Percentiles rank a stretch among this genome's conserved stretches.
Conservation (phyloP, 2,797 vertebrate species). For the Taenioides sp. region DNA sequence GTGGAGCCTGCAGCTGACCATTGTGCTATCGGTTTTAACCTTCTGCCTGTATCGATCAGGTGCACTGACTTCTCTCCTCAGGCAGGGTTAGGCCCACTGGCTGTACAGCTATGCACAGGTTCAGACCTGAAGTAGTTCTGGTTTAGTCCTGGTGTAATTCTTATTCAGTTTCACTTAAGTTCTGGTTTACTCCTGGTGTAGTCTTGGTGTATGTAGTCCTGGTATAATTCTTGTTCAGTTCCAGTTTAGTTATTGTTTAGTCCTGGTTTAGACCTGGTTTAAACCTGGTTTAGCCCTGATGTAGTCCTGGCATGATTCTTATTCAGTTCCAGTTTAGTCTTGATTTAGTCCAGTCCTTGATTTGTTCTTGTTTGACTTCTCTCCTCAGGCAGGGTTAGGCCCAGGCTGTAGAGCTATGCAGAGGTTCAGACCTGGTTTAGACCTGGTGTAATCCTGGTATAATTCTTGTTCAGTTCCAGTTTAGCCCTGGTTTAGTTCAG, state of each 20-base stretch:
- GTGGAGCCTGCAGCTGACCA: slow-evolving; percentile 67
- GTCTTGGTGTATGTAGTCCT: too few species aligned
- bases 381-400: neutral
- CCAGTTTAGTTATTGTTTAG: neutral
- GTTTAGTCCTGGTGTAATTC: too few species aligned
- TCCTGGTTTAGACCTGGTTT: neutral
- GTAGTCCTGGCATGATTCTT: neutral
- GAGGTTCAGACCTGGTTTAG: neutral
- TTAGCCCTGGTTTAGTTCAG: neutral
- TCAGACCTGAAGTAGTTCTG: neutral
- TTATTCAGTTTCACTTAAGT: neutral
- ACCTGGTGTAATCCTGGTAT: neutral
- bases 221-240: neutral
- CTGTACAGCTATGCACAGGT: neutral
- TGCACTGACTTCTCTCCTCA: slow-evolving; percentile 58
- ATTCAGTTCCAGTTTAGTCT: too few species aligned
- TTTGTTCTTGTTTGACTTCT: neutral
- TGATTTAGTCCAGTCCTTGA: too few species aligned
- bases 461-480: neutral
- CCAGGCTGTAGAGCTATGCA: too few species aligned
- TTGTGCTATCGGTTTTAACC: slow-evolving; percentile 79
- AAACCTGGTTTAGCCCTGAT: neutral
- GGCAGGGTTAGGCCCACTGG: neutral
- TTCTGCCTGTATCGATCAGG: slow-evolving; percentile 78
- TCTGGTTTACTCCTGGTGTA: neutral